phyloP scores from a whole-genome alignment of 2,797 vertebrate species.

The Crocodylus rhombifer region DNA sequence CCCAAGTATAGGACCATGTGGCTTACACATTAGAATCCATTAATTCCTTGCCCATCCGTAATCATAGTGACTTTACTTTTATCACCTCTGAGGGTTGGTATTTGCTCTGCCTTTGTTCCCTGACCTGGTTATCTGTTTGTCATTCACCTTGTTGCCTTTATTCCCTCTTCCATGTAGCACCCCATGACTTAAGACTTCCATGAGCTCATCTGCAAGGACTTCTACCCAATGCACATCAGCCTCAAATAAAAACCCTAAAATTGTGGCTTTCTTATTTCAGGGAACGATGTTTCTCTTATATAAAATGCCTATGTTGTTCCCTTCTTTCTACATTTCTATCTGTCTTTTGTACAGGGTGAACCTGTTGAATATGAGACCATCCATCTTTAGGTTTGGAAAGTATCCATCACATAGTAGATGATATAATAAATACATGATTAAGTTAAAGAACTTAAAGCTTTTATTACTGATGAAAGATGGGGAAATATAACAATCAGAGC shows the following conservation, averaged over 20 bases:
- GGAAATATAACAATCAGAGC: not conserved
- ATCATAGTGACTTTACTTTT: not conserved
- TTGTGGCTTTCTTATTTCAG: not conserved
- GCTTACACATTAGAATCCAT: not conserved
- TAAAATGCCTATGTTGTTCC: not conserved
- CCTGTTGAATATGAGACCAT: not conserved
- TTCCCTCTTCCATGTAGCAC: not conserved
- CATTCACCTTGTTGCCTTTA: not conserved
- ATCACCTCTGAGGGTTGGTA: not conserved
- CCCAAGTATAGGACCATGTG: not conserved
- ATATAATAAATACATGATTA: not conserved
- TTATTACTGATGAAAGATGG: not conserved
- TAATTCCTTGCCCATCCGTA: not conserved
- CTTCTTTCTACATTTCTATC: not conserved
- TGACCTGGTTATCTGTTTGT: not conserved
- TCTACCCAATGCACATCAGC: not conserved
- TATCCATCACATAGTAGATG: not conserved
- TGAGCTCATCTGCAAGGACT: not conserved
- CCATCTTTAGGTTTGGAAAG: not conserved
- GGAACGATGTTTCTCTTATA: not conserved
- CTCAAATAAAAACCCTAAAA: not conserved
- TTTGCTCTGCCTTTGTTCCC: not conserved
- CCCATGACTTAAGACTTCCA: not conserved
- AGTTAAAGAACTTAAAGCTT: not conserved
- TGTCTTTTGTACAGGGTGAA: not conserved